Evolutionary conservation across 2,888 invertebrate genomes (phyloP).

Genomic region (Dryadula phaetusa): DNA sequence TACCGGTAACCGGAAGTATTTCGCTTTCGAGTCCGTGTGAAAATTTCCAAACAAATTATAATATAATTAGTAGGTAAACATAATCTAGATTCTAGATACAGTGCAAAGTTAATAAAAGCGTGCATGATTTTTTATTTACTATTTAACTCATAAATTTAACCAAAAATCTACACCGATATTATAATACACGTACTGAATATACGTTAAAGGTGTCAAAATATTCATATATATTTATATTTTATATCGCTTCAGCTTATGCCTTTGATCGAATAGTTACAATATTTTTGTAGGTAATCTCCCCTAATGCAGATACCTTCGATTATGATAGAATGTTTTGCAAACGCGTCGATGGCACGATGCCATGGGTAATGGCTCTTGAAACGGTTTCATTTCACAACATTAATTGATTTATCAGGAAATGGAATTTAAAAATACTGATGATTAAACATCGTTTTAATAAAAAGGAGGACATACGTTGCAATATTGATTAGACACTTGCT

Average conservation of each 20-base stretch:
- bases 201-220: too few relatives aligned
- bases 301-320: conserved; percentile 53
- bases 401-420: conserved; percentile 52
- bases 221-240: neutral
- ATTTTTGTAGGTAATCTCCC: conserved; percentile 57
- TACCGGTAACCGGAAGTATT: too few relatives aligned
- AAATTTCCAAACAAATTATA: too few relatives aligned
- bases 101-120: too few relatives aligned
- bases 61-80: too few relatives aligned
- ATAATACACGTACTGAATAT: too few relatives aligned
- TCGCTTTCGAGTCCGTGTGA: too few relatives aligned
- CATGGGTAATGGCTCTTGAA: conserved; percentile 53
- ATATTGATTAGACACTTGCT: neutral
- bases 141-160: too few relatives aligned
- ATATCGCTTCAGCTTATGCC: conserved; percentile 38
- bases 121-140: too few relatives aligned
- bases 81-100: too few relatives aligned
- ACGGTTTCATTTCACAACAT: conserved; percentile 55
- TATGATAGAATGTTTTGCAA: conserved; percentile 65
- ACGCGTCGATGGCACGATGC: conserved; percentile 59
- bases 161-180: too few relatives aligned
- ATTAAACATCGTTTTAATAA: conserved; percentile 1
- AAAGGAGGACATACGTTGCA: neutral
- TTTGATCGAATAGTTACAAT: conserved; percentile 46
- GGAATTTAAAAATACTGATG: conserved; percentile 25